These are phyloP conservation scores for Pantala flavescens DNA, from an alignment of 1,140 invertebrate species.

Conservation along the genomic window DNA sequence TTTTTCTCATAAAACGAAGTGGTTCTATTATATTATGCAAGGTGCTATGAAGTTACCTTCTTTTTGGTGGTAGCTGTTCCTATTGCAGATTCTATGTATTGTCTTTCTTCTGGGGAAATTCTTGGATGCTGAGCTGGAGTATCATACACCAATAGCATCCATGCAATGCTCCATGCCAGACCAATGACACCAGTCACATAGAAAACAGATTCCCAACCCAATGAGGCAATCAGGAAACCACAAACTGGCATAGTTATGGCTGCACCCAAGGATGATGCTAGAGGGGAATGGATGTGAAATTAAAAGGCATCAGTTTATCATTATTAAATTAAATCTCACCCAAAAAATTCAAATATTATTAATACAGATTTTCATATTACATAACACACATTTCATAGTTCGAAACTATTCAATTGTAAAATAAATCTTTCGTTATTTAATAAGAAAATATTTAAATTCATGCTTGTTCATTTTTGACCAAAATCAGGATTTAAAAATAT, in stretches of 20 bases:
- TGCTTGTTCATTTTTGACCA: too few species aligned
- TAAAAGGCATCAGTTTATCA: background rate
- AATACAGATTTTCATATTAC: too few species aligned
- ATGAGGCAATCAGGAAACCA: conserved; percentile 62
- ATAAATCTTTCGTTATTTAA: too few species aligned
- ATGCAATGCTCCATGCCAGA: conserved; percentile 68
- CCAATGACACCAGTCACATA: conserved; percentile 70
- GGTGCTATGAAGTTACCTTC: conserved; percentile 18
- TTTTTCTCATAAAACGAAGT: too few species aligned
- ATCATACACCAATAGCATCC: conserved; percentile 78
- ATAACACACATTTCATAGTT: too few species aligned
- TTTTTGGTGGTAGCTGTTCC: conserved; percentile 31
- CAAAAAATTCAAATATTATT: too few species aligned
- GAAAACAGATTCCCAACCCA: conserved; percentile 76
- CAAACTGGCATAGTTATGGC: conserved; percentile 72
- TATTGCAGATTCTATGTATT: conserved; percentile 66
- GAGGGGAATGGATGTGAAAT: conserved; percentile 21
- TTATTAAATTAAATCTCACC: too few species aligned
- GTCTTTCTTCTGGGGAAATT: conserved; percentile 66
- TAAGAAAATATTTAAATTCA: too few species aligned
- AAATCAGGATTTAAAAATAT: too few species aligned
- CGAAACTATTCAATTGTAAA: too few species aligned
- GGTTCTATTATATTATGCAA: too few species aligned
- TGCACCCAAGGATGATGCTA: conserved; percentile 70
- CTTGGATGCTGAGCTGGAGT: conserved; percentile 74